Percentiles rank a stretch among this genome's conserved stretches.
These are phyloP conservation scores for Aviceda subcristata DNA, from an alignment of 2,113 vertebrate species.

Conservation along the genomic window DNA sequence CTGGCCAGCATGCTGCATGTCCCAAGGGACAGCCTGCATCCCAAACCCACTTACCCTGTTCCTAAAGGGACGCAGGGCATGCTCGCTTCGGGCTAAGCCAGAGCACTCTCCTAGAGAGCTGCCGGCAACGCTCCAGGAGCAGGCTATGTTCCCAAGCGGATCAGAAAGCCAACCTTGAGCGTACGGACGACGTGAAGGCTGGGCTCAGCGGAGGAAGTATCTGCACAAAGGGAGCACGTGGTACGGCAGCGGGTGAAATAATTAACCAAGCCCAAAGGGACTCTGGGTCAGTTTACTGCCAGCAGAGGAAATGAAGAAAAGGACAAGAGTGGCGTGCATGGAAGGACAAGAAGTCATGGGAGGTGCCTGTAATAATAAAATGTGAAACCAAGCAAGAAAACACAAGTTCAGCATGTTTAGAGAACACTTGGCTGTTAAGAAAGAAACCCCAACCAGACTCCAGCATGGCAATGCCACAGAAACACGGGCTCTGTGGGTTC, in stretches of 20 bases:
- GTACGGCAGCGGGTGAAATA: neutral
- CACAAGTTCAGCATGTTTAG: neutral
- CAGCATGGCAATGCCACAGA: fast-evolving
- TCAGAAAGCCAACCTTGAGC: neutral
- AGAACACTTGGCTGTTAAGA: neutral
- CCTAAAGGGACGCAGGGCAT: neutral
- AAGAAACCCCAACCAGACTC: neutral
- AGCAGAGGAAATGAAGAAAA: neutral
- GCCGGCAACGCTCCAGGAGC: neutral
- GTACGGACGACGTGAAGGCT: fast-evolving
- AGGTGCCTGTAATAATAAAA: neutral
- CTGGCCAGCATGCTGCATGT: neutral
- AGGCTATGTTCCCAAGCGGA: neutral
- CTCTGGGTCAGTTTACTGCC: neutral
- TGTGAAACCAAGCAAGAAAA: neutral
- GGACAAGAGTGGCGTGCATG: fast-evolving
- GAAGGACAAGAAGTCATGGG: neutral
- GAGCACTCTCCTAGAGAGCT: neutral
- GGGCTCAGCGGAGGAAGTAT: neutral
- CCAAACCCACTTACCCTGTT: neutral
- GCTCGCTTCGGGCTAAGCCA: neutral
- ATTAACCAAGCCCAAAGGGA: neutral
- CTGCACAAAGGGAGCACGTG: neutral
- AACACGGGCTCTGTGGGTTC: fast-evolving
- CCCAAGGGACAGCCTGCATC: neutral